Evolutionary conservation across 2,888 invertebrate genomes (phyloP), one percentile per base, ranked within the genome.

Genomic region (Pterostichus madidus): DNA sequence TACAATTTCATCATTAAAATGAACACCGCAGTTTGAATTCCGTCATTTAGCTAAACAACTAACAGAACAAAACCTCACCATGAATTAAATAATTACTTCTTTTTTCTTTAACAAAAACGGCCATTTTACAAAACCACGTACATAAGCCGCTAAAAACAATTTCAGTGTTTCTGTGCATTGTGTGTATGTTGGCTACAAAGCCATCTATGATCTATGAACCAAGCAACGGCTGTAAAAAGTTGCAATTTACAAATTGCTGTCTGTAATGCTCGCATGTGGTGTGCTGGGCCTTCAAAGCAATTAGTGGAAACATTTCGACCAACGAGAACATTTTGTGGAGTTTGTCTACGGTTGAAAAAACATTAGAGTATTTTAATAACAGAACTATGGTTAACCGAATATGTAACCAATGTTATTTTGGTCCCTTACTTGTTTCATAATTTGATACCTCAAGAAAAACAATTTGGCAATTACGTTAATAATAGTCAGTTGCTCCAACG

Each of bases 211-310:
- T 71, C 71, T 71, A 71, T 71, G 49, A 71, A 71, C 13, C 71
- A 8, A 68, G 39, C 71, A 31, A 10, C 15, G 15, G 46, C 17
- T 44, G 71, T 39, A 75, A 75, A 75, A 75, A 75, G 75, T 75
- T 75, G 52, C 75, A 75, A 75, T 75, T 75, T 75, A 75, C 75
- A 75, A 75, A 75, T 75, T 75, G 75, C 75, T 75, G 24, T 32
- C 75, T 52, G 75, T 75, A 71, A 71, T 71, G 39, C 35, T 71
- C 71, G 75, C 52, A 49, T 75, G 75, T 75, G 49, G 24, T n/a
- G n/a, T 17, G 17, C 5, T 64, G n/a, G 32, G 31, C 31, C 75
- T 17, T 52, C 52, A 31, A 32, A 52, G 75, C 75, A 75, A 75
- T 75, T 75, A 75, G 75, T 75, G 75, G 52, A 44, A 75, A 31